These are phyloP conservation scores for Dyspetes luteomarginatus DNA, from an alignment of 2,888 invertebrate genomes.

Conservation along the genomic window DNA sequence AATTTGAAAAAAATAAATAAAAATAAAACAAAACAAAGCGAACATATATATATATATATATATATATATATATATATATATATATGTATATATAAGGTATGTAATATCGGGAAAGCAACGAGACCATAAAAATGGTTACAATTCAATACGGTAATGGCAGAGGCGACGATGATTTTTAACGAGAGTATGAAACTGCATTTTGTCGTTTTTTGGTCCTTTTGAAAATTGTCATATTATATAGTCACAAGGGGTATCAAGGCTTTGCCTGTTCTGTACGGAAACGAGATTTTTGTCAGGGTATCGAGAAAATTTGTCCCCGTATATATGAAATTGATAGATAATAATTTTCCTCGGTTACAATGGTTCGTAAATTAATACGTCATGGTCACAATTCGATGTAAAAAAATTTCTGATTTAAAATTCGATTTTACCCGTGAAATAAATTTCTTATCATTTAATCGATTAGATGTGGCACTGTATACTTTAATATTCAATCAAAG, in stretches of 20 bases:
- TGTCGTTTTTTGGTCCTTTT: too few species aligned
- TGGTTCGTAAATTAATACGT: too few species aligned
- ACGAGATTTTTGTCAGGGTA: background rate
- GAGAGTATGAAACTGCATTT: background rate
- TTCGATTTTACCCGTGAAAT: background rate
- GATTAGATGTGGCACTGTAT: too few species aligned
- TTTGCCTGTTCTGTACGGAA: background rate
- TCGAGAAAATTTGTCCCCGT: background rate
- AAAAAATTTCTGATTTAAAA: background rate
- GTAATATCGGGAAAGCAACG: background rate
- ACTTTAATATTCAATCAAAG: too few species aligned
- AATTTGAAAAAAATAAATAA: constrained; percentile 1
- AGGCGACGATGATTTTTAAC: constrained; percentile 9
- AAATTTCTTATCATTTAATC: background rate
- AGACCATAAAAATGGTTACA: constrained; percentile 22
- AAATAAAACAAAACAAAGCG: background rate
- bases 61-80: too few species aligned
- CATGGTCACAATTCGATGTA: too few species aligned
- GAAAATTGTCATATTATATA: too few species aligned
- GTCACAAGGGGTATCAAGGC: background rate
- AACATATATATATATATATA: too few species aligned
- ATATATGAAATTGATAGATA: background rate
- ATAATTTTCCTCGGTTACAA: background rate
- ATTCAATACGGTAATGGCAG: background rate
- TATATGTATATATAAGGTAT: background rate